Evolutionary conservation across 2,113 vertebrate genomes (phyloP).

Genomic region (Cebus imitator): DNA sequence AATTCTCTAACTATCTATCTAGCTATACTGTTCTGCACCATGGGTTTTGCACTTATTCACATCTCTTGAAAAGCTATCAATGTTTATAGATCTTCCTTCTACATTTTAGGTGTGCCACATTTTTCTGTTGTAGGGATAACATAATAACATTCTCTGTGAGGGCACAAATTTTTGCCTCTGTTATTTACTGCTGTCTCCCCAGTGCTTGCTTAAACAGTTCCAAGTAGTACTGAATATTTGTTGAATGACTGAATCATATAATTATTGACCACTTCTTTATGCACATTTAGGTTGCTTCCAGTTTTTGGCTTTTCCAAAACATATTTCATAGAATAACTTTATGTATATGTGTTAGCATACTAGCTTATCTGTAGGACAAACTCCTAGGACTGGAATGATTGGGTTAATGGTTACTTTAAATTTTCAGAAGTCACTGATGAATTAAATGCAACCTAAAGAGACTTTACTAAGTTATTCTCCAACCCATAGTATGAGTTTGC

Average conservation of each 20-base stretch:
- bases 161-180: background rate
- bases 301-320: background rate
- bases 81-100: background rate
- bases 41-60: background rate
- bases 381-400: background rate
- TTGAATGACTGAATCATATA: background rate
- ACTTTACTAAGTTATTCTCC: background rate
- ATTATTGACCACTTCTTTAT: background rate
- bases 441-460: background rate
- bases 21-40: background rate
- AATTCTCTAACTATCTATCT: background rate
- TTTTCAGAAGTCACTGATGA: background rate
- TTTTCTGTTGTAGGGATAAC: background rate
- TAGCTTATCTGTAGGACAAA: background rate
- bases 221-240: background rate
- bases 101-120: background rate
- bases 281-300: background rate
- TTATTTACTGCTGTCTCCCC: background rate
- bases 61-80: background rate
- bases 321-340: background rate
- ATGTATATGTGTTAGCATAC: background rate
- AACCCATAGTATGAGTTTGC: background rate
- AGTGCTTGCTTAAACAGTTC: background rate
- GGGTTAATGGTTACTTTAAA: background rate
- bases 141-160: background rate